Base-by-base conservation (phyloP, 1,140 invertebrate species). In the Lysiphlebus fabarum region DNA sequence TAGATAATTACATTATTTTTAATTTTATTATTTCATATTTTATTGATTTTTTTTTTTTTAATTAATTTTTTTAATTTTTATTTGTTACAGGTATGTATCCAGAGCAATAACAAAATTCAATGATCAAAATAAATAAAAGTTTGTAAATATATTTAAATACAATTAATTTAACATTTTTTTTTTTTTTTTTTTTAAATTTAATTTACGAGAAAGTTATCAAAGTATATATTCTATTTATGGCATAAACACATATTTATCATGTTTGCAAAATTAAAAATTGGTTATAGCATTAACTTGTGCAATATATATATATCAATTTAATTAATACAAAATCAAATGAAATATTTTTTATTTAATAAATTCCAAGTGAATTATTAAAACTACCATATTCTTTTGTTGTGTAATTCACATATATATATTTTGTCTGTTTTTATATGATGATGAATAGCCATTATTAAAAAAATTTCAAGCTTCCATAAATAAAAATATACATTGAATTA, bases 171-270 rank as follows among this genome's bases (percentile, higher is more conserved):
- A n/a, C n/a, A n/a, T n/a, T n/a, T n/a, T n/a, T n/a, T n/a, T n/a
- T n/a, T n/a, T n/a, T n/a, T n/a, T n/a, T 41, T 11, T 41, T 36
- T 26, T 49, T 17, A 1, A 26, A 3, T 49, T 49, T 49, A 4
- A 26, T 49, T 33, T 49, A 50, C 58, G 58, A 55, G 58, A 60
- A 60, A 60, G 58, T 60, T 60, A 60, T 51, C 58, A 51, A 60
- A 60, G 50, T 47, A 45, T 26, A 43, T 55, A 12, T 40, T 50
- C 38, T 58, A 33, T 11, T 17, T 49, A 17, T 49, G 33, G 26
- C 47, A 34, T 34, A 49, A 49, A 34, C 47, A 34, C 33, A 34
- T 49, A 49, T 34, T 49, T 37, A 49, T 34, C 47, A 34, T 26
- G 17, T 26, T 26, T 26, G 17, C 17, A 26, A 26, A 26, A n/a